These are phyloP conservation scores for Rhagonycha lutea DNA, from an alignment of 2,888 invertebrate species.

Conservation along the genomic window DNA sequence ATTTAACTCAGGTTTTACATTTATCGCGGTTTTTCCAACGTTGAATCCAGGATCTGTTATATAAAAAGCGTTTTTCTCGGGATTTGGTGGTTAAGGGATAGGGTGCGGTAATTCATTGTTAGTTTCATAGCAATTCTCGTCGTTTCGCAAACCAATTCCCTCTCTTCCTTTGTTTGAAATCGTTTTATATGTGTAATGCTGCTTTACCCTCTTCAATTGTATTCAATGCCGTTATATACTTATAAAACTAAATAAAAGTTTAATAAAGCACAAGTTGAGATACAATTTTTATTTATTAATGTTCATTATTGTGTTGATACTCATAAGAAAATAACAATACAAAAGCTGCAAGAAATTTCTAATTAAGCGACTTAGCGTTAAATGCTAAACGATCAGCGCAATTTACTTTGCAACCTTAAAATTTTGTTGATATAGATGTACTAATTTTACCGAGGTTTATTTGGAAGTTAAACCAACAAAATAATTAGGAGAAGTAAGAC, in stretches of 20 bases:
- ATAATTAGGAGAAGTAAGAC: constrained; percentile 17
- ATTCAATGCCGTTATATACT: not conserved
- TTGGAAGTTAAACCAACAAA: constrained; percentile 11
- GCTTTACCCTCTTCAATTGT: constrained; percentile 6
- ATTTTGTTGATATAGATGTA: not conserved
- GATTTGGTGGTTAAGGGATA: constrained; percentile 17
- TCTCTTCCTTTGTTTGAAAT: constrained; percentile 11
- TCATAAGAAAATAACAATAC: not conserved
- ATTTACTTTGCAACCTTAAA: not conserved
- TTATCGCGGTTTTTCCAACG: constrained; percentile 12
- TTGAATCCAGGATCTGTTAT: constrained; percentile 10
- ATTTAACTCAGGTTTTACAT: constrained; percentile 19
- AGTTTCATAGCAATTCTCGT: constrained; percentile 18
- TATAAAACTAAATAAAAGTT: not conserved
- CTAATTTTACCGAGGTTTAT: constrained; percentile 9
- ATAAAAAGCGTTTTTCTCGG: constrained; percentile 19
- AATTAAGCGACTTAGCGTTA: not conserved
- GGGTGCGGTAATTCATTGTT: constrained; percentile 21
- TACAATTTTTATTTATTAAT: not conserved
- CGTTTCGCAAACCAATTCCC: constrained; percentile 16
- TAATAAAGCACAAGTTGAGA: not conserved
- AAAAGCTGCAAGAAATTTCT: not conserved
- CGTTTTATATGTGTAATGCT: constrained; percentile 15
- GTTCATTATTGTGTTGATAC: not conserved
- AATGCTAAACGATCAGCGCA: not conserved